Percentiles rank a stretch among this genome's conserved stretches.
Evolutionary conservation across 2,797 vertebrate genomes (phyloP).

Genomic region (Mareca strepera): DNA sequence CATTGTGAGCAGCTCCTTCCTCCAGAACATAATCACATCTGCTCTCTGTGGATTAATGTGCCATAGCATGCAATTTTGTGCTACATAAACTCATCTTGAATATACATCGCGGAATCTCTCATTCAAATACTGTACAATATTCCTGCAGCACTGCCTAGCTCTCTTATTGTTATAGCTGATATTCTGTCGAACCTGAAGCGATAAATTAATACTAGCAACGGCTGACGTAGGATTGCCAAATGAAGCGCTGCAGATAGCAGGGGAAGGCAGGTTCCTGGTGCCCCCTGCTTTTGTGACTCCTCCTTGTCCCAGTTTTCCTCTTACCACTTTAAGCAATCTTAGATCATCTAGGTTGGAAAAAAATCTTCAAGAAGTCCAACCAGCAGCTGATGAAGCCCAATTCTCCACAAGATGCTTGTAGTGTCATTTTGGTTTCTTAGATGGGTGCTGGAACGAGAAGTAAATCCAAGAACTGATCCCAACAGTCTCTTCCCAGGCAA

Average conservation of each 20-base stretch:
- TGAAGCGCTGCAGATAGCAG: background rate
- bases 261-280: background rate
- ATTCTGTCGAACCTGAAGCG: background rate
- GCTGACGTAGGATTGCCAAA: background rate
- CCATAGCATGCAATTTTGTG: constrained; percentile 24
- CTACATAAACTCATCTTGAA: constrained; percentile 9
- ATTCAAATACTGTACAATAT: background rate
- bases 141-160: background rate
- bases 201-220: constrained; percentile 4
- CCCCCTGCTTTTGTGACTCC: background rate
- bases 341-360: background rate
- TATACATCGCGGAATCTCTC: background rate
- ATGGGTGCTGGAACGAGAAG: background rate
- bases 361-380: background rate
- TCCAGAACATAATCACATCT: background rate
- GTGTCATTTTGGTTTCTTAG: background rate
- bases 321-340: background rate
- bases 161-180: background rate
- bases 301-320: background rate
- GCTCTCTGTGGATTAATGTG: constrained; percentile 14
- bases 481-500: background rate
- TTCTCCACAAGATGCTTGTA: background rate
- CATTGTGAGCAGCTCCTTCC: background rate
- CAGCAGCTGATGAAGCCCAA: background rate
- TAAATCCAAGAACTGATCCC: background rate